phyloP scores from a whole-genome alignment of 2,888 invertebrate species.

The Micoletzkya japonica region DNA sequence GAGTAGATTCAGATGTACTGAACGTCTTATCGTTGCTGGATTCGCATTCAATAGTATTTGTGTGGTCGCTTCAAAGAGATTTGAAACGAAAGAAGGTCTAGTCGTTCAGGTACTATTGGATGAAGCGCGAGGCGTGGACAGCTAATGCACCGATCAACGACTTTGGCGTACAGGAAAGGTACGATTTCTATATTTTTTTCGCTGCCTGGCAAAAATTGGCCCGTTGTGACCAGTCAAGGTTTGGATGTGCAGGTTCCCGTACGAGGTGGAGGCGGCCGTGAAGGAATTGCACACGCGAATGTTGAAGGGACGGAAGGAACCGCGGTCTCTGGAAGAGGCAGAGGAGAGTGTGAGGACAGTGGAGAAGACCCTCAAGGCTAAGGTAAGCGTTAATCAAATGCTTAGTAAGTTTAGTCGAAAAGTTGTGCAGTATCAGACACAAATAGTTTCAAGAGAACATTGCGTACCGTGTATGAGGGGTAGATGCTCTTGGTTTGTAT shows the following conservation, averaged over 20 bases:
- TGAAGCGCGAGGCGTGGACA: slow-evolving; percentile 34
- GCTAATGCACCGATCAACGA: slow-evolving; percentile 23
- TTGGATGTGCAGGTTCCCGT: slow-evolving; percentile 29
- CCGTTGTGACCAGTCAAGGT: not conserved
- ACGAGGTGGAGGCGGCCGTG: slow-evolving; percentile 31
- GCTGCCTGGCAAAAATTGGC: not conserved
- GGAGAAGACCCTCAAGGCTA: slow-evolving; percentile 22
- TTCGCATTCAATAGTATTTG: not conserved
- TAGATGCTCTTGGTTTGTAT: too few relatives aligned
- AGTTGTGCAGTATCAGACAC: too few relatives aligned
- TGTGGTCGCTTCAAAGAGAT: not conserved
- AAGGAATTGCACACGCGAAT: slow-evolving; percentile 16
- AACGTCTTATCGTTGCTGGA: not conserved
- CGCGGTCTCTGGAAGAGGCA: slow-evolving; percentile 34
- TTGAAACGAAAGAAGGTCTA: too few relatives aligned
- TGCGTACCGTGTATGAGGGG: too few relatives aligned
- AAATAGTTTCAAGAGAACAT: too few relatives aligned
- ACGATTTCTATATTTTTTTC: not conserved
- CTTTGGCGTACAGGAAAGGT: slow-evolving; percentile 19
- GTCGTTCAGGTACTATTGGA: slow-evolving; percentile 33
- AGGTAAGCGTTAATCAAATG: slow-evolving; percentile 25
- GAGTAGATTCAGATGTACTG: not conserved
- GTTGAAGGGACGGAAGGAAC: slow-evolving; percentile 27
- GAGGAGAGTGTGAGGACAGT: slow-evolving; percentile 19
- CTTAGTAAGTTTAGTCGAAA: too few relatives aligned